Percentiles rank a stretch among this genome's conserved stretches.
Evolutionary conservation across 2,113 vertebrate genomes (phyloP).

Genomic region (Cyphomyrus plagiostoma): DNA sequence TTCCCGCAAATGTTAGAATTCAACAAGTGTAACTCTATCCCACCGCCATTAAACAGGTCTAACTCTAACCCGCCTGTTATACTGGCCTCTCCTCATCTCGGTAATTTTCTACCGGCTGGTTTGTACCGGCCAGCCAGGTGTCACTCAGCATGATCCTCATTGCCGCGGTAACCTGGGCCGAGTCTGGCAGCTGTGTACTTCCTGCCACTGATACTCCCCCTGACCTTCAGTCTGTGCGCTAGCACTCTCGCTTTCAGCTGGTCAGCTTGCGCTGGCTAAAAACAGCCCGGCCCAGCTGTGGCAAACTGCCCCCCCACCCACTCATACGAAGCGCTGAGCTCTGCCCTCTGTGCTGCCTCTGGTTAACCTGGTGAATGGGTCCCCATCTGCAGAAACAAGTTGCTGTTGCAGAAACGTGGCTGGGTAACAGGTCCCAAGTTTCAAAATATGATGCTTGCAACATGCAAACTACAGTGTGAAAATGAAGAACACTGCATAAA

Average conservation of each 20-base stretch:
- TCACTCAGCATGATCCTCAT: constrained; percentile 67
- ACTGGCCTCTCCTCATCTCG: neutral
- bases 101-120: constrained; percentile 28
- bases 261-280: constrained; percentile 5
- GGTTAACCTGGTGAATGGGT: neutral
- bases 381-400: neutral
- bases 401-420: neutral
- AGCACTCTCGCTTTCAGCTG: constrained; percentile 20
- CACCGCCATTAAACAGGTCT: neutral
- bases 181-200: constrained; percentile 64
- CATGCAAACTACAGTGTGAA: neutral
- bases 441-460: neutral
- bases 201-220: constrained; percentile 83
- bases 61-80: neutral
- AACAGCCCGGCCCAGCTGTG: neutral
- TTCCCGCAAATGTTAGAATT: neutral
- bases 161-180: constrained; percentile 61
- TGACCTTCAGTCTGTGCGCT: constrained; percentile 65
- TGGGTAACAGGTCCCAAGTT: neutral
- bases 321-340: neutral
- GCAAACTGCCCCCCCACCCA: neutral
- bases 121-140: constrained; percentile 59
- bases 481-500: neutral
- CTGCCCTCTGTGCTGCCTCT: neutral
- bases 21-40: neutral